Percentiles rank a stretch among this genome's conserved stretches.
Evolutionary conservation across 2,888 invertebrate species (phyloP).

Genomic region (Seira ritae): DNA sequence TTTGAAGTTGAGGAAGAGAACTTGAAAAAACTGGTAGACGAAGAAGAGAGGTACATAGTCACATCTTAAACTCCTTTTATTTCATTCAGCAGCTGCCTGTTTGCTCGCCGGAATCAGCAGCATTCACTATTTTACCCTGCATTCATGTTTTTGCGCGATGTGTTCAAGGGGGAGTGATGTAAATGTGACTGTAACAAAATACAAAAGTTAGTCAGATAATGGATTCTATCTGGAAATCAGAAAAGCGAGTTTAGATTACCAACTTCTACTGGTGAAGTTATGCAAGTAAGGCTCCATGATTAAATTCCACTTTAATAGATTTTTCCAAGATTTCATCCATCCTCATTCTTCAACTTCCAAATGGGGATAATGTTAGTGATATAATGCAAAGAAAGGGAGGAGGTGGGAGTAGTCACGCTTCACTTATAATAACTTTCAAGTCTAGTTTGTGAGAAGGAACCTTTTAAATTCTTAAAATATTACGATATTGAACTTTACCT

Average conservation of each 20-base stretch:
- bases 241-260: slow-evolving; percentile 16
- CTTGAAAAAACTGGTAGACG: background rate
- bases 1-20: slow-evolving; percentile 2
- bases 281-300: slow-evolving; percentile 20
- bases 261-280: background rate
- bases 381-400: background rate
- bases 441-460: too few relatives aligned
- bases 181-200: slow-evolving; percentile 25
- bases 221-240: slow-evolving; percentile 23
- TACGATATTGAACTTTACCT: background rate
- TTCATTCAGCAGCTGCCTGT: background rate
- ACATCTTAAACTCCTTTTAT: slow-evolving; percentile 4
- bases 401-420: background rate
- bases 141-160: background rate
- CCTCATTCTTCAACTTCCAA: background rate
- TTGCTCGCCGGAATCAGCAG: background rate
- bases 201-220: slow-evolving; percentile 23
- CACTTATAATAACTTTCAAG: slow-evolving; percentile 1
- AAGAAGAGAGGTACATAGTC: background rate
- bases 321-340: background rate
- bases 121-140: background rate
- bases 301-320: slow-evolving; percentile 40
- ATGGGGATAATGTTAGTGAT: background rate
- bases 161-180: background rate
- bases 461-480: slow-evolving; percentile 11